A percentile compares a stretch with the other conserved stretches of the same genome.
Conservation (phyloP, 2,888 invertebrate species). For the Sepioteuthis lessoniana region DNA sequence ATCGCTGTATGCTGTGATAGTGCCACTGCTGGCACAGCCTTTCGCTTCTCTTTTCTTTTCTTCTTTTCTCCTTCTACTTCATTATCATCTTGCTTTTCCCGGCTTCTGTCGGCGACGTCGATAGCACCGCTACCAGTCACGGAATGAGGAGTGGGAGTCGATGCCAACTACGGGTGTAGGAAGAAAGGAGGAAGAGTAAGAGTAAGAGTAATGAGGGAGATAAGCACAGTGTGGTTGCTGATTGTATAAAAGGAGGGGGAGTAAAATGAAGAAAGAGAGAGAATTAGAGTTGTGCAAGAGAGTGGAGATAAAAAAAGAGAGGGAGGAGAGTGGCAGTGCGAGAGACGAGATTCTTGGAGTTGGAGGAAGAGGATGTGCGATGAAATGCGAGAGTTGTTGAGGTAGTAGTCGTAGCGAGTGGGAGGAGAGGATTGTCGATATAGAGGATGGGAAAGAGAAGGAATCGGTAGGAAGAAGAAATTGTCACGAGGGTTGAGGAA, state of each 20-base stretch:
- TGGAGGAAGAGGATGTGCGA: not conserved
- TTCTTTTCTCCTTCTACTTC: not conserved
- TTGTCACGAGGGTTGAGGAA: not conserved
- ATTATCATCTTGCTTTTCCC: not conserved
- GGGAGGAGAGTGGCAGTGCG: not conserved
- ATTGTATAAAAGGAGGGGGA: not conserved
- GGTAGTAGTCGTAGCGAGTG: not conserved
- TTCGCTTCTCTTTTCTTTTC: not conserved
- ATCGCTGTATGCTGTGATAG: slow-evolving; percentile 14
- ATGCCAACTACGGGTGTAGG: not conserved
- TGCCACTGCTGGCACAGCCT: not conserved
- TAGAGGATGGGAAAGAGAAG: too few species aligned
- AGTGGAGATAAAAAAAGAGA: not conserved
- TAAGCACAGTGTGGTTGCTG: not conserved
- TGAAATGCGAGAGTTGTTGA: not conserved
- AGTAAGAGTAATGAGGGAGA: slow-evolving; percentile 6
- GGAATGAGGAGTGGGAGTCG: slow-evolving; percentile 33
- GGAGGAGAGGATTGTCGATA: not conserved
- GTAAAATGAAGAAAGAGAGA: not conserved
- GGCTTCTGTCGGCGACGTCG: not conserved
- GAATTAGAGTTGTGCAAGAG: not conserved
- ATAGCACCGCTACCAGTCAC: slow-evolving; percentile 7
- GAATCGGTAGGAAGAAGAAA: too few species aligned
- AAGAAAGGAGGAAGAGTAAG: not conserved
- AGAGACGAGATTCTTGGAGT: not conserved